Percentiles rank a stretch among this genome's conserved stretches.
Evolutionary conservation across 2,113 vertebrate genomes (phyloP).

Genomic region (Nothoprocta perdicaria): DNA sequence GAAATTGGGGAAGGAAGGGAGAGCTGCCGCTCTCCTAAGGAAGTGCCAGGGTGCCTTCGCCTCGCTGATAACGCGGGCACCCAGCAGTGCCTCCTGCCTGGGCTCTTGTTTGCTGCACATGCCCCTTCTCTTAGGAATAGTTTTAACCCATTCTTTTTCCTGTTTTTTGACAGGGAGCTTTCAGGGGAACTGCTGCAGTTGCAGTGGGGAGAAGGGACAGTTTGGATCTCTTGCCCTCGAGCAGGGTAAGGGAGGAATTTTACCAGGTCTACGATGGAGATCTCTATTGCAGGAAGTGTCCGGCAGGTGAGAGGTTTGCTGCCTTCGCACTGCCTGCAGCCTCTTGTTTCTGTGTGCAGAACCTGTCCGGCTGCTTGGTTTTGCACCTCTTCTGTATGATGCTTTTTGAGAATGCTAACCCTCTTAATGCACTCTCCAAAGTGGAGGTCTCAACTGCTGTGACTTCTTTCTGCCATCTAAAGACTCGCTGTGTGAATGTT

Average conservation of each 20-base stretch:
- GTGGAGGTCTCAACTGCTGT: neutral
- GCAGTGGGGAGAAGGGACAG: neutral
- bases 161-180: rapidly evolving
- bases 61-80: neutral
- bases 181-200: rapidly evolving
- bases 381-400: no score
- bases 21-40: neutral
- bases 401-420: no score
- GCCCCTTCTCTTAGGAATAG: neutral
- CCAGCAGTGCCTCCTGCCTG: neutral
- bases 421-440: no score
- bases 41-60: rapidly evolving
- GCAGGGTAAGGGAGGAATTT: neutral
- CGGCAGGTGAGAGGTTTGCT: neutral
- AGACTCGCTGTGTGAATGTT: rapidly evolving
- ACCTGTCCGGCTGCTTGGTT: neutral
- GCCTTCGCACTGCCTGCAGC: rapidly evolving
- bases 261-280: rapidly evolving
- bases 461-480: rapidly evolving
- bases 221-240: rapidly evolving
- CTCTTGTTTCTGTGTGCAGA: neutral
- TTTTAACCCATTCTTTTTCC: neutral
- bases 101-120: neutral
- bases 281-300: neutral
- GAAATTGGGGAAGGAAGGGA: constrained; percentile 27